Evolutionary conservation across 2,113 vertebrate genomes (phyloP), one percentile per base, ranked within the genome.

Genomic region (Bubo bubo): DNA sequence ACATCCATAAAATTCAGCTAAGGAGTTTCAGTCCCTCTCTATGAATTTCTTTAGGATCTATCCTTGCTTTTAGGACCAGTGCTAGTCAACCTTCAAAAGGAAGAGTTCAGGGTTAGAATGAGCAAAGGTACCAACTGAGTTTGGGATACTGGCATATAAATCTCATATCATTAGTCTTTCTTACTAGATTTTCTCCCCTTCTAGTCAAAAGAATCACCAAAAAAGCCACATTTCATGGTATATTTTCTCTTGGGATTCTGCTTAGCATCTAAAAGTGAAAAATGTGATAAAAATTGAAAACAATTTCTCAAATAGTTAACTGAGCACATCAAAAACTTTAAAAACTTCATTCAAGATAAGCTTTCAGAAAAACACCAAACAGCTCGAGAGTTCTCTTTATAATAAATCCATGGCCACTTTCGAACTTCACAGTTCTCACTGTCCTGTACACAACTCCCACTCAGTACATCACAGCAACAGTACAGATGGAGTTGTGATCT

Each of bases 371-470:
- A 59, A 59, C 28, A 74, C 13, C 18, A 41, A 79, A 28, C 73
- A 91, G 70, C 84, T 96, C 60, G 1, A 92, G 86, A 85, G 41
- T 85, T 95, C 34, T 95, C 89, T 93, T 90, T 93, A 95, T 95
- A 95, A 95, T 75, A 95, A 91, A 97, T 93, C 89, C 66, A 79
- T 52, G 96, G 62, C 93, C 93, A 96, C 93, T 97, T 97, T 95
- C 41, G 19, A 97, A 95, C 94, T 94, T 95, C 89, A 95, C 94
- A 95, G 96, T 96, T 97, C 96, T 97, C 96, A 97, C 96, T 97
- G 95, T 97, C 96, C 95, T 97, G 93, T 91, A 97, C 93, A 97
- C 77, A 97, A 97, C 96, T 96, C 93, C 96, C 95, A 97, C 96
- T 95, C 97, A 97, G 95, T 97, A 96, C 96, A 96, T 97, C 94